phyloP scores from a whole-genome alignment of 37 sponge, comb jelly and placozoan genomes.

The Axinella damicornis region DNA sequence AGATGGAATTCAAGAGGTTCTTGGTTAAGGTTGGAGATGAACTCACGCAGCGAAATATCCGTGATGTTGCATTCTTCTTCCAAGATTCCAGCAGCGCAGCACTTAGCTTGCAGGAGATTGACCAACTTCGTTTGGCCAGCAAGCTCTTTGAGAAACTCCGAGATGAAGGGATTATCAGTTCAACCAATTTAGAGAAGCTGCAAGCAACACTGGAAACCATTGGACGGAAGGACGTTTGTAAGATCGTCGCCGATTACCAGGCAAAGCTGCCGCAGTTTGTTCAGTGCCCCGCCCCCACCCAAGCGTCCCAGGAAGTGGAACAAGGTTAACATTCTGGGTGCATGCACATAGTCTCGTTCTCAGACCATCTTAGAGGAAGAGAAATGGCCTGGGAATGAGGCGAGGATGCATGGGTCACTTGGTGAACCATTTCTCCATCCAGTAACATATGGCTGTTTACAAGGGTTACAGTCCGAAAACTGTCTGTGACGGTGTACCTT shows the following conservation, averaged over 20 bases:
- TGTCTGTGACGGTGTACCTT: no score
- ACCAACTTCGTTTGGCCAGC: neutral
- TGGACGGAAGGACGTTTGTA: conserved; percentile 36
- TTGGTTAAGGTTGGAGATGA: neutral
- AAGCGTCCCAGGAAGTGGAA: no score
- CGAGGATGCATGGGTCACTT: no score
- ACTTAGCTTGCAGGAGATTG: conserved; percentile 19
- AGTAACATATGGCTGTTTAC: no score
- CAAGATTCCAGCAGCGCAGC: neutral
- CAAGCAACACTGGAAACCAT: conserved; percentile 4
- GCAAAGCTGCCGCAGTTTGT: neutral
- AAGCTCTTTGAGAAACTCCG: conserved; percentile 25
- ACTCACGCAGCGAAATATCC: conserved; percentile 13
- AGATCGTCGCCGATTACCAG: conserved; percentile 5
- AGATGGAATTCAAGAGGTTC: neutral
- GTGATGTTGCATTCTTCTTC: conserved; percentile 32
- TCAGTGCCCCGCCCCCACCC: neutral
- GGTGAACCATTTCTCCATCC: no score
- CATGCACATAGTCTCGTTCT: no score
- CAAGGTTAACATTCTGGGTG: no score
- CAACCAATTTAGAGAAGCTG: neutral
- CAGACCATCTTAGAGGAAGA: no score
- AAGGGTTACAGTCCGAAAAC: no score
- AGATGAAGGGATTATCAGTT: neutral
- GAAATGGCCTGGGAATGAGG: no score